Percentiles rank a stretch among this genome's conserved stretches.
phyloP scores from a whole-genome alignment of 2,888 invertebrate genomes.

The Notocelia uddmanniana region DNA sequence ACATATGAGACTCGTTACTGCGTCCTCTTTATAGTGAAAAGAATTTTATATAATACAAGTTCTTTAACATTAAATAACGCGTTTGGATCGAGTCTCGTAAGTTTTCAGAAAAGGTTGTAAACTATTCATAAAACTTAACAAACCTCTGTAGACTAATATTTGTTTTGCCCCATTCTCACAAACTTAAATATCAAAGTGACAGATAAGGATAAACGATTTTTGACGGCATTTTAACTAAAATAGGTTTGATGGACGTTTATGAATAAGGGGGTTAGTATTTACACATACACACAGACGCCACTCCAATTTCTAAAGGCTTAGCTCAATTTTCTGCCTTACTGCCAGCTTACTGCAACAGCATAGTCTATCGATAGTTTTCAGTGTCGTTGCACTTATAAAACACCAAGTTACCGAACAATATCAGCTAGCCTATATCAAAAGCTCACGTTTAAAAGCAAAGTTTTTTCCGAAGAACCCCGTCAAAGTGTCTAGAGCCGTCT shows the following conservation, averaged over 20 bases:
- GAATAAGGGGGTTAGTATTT: too few species aligned
- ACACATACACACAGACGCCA: not conserved
- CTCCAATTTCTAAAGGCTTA: too few species aligned
- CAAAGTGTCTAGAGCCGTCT: conserved; percentile 35
- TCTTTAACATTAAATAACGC: not conserved
- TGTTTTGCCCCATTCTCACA: too few species aligned
- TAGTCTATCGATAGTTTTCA: not conserved
- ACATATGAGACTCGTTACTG: conserved; percentile 24
- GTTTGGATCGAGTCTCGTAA: not conserved
- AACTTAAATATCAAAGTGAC: too few species aligned
- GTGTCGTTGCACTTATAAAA: conserved; percentile 1
- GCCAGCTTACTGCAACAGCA: not conserved
- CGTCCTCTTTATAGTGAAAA: conserved; percentile 24
- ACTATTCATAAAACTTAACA: too few species aligned
- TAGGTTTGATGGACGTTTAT: too few species aligned
- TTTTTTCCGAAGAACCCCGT: conserved; percentile 32
- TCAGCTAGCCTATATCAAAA: conserved; percentile 22
- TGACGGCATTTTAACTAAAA: too few species aligned
- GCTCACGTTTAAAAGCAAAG: conserved; percentile 42
- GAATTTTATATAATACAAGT: conserved; percentile 2
- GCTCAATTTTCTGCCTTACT: not conserved
- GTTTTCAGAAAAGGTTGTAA: not conserved
- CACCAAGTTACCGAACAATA: conserved; percentile 23
- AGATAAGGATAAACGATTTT: too few species aligned
- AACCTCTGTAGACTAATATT: too few species aligned